These are phyloP conservation scores for Noctua pronuba DNA, from an alignment of 2,888 invertebrate species.

Conservation along the genomic window DNA sequence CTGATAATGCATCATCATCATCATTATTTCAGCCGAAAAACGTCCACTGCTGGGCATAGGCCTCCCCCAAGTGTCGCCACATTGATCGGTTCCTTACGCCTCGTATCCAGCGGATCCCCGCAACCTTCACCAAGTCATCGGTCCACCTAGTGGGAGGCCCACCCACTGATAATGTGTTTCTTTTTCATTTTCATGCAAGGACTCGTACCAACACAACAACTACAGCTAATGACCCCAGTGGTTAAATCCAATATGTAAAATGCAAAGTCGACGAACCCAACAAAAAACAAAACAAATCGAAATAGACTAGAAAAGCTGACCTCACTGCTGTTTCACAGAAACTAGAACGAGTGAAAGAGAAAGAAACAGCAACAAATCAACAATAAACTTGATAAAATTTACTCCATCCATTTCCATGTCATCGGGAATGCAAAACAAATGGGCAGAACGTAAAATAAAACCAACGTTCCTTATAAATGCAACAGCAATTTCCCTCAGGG, in stretches of 20 bases:
- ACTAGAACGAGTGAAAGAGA: not conserved
- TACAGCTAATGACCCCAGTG: not conserved
- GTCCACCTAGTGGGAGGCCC: no score
- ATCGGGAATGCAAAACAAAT: constrained; percentile 47
- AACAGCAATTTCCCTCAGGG: constrained; percentile 57
- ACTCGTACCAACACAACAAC: not conserved
- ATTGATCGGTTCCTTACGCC: no score
- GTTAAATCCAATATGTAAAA: not conserved
- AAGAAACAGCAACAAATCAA: constrained; percentile 15
- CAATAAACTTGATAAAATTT: constrained; percentile 28
- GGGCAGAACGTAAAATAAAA: constrained; percentile 39
- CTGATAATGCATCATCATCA: not conserved
- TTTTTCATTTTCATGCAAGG: not conserved
- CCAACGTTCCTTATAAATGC: constrained; percentile 53
- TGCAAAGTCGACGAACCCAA: not conserved
- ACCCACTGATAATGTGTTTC: no score
- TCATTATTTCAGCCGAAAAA: no score
- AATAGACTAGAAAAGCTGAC: not conserved
- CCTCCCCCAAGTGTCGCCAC: no score
- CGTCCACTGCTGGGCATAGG: no score
- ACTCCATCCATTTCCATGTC: constrained; percentile 44
- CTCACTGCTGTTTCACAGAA: not conserved
- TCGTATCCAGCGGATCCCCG: no score
- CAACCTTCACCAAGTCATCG: no score
- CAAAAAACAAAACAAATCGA: not conserved